These are phyloP conservation scores for Brachyistius frenatus DNA, from an alignment of 2,113 vertebrate species.

Conservation along the genomic window DNA sequence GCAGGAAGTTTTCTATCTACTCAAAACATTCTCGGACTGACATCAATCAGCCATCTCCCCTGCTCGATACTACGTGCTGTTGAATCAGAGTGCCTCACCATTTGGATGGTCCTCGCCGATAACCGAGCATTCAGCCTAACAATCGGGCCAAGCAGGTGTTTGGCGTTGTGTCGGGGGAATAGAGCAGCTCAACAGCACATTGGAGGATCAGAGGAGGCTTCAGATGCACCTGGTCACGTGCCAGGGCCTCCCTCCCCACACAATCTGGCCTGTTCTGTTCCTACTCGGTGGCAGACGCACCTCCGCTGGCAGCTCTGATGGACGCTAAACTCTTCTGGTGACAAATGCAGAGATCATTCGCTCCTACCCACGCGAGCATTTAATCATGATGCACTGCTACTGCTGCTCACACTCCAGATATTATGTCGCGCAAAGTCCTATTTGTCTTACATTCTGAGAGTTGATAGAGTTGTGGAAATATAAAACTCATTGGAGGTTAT, in stretches of 20 bases:
- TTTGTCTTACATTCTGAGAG: conserved; percentile 23
- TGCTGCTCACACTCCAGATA: conserved; percentile 74
- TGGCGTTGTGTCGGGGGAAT: conserved; percentile 68
- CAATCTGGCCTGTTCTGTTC: conserved; percentile 84
- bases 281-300: conserved; percentile 77
- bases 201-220: conserved; percentile 79
- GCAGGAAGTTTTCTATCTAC: conserved; percentile 29
- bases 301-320: conserved; percentile 72
- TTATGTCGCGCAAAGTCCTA: conserved; percentile 40
- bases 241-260: conserved; percentile 73
- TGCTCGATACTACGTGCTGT: conserved; percentile 41
- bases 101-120: conserved; percentile 59
- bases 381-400: conserved; percentile 76
- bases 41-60: conserved; percentile 39
- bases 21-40: conserved; percentile 12
- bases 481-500: not conserved
- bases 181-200: conserved; percentile 72
- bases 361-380: conserved; percentile 75
- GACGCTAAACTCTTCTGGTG: conserved; percentile 79
- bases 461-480: conserved; percentile 21
- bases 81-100: conserved; percentile 56
- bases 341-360: conserved; percentile 77
- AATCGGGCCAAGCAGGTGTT: conserved; percentile 79
- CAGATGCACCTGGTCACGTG: conserved; percentile 76
- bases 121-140: conserved; percentile 59